Evolutionary conservation across 2,113 vertebrate genomes (phyloP).

Genomic region (Taxidea taxus): DNA sequence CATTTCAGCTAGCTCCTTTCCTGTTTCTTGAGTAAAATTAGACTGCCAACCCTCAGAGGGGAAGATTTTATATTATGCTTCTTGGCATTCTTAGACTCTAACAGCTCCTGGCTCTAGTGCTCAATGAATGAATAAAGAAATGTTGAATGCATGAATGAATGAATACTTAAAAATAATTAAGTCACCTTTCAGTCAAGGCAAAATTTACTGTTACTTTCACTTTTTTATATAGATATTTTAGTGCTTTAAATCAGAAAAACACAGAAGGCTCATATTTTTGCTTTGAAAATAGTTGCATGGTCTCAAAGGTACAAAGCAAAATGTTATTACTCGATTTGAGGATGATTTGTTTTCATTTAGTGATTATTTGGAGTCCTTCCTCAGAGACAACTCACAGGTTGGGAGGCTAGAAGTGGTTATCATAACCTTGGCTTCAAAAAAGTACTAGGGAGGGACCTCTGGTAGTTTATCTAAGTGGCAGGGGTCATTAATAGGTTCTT

Average conservation of each 20-base stretch:
- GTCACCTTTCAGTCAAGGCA: neutral
- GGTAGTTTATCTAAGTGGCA: neutral
- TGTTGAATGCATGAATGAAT: neutral
- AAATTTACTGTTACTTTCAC: neutral
- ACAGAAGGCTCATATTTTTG: neutral
- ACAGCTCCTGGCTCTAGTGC: neutral
- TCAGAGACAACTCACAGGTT: neutral
- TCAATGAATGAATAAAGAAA: neutral
- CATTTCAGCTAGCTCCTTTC: neutral
- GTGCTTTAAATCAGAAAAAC: neutral
- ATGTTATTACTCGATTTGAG: neutral
- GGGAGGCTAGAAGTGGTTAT: fast-evolving
- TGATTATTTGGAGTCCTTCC: neutral
- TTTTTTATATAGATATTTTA: neutral
- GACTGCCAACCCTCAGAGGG: neutral
- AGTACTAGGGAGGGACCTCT: neutral
- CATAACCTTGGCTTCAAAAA: neutral
- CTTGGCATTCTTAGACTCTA: neutral
- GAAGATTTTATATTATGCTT: neutral
- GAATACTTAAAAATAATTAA: neutral
- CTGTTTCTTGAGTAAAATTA: neutral
- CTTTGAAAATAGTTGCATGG: neutral
- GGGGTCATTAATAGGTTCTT: neutral
- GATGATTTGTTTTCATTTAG: neutral
- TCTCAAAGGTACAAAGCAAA: neutral